Percentiles rank a stretch among this genome's conserved stretches.
Conservation (phyloP, 2,113 vertebrate species). For the Poeciliopsis occidentalis region DNA sequence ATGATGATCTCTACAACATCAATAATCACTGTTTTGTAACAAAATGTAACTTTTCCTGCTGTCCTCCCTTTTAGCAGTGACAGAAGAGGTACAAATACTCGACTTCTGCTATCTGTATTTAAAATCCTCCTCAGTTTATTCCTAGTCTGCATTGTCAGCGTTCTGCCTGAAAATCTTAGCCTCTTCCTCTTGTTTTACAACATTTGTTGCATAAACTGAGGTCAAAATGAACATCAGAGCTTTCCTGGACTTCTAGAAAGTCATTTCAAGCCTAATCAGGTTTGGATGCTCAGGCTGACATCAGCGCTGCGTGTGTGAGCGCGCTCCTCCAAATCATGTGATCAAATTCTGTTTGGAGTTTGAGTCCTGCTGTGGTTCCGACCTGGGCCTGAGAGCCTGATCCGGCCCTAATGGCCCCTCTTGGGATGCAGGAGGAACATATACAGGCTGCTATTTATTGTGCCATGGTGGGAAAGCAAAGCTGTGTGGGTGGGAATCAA, state of each 20-base stretch:
- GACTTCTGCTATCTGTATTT: too few species aligned
- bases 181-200: too few species aligned
- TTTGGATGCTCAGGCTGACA: constrained; percentile 5
- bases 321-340: constrained; percentile 25
- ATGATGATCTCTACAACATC: too few species aligned
- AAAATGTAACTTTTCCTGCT: too few species aligned
- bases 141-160: not conserved
- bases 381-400: not conserved
- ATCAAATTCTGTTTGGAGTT: constrained; percentile 22
- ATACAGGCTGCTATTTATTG: not conserved
- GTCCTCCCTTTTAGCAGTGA: not conserved
- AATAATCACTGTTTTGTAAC: too few species aligned
- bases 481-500: constrained; percentile 36
- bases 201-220: too few species aligned
- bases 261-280: constrained; percentile 14
- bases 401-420: constrained; percentile 11
- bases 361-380: constrained; percentile 13
- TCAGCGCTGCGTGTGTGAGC: constrained; percentile 22
- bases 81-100: not conserved
- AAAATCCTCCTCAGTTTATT: not conserved
- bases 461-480: constrained; percentile 11
- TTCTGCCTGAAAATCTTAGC: too few species aligned
- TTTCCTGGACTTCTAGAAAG: not conserved
- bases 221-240: not conserved
- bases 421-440: not conserved